phyloP scores from a whole-genome alignment of 2,888 invertebrate genomes.

The Erebia epiphron region DNA sequence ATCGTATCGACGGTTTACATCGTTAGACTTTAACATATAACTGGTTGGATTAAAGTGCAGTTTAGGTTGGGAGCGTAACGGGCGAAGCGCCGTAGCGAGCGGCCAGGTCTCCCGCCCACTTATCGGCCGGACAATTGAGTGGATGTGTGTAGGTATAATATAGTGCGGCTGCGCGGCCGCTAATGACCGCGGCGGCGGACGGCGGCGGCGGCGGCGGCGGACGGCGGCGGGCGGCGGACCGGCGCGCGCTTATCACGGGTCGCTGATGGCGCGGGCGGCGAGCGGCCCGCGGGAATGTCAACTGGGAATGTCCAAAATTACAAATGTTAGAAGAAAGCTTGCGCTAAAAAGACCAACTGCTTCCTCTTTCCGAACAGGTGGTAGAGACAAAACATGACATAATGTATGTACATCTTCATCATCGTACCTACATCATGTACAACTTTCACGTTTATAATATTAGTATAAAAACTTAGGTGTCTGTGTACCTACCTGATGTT shows the following conservation, averaged over 20 bases:
- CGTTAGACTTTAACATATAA: not conserved
- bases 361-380: no score
- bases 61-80: conserved; percentile 7
- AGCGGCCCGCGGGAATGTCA: not conserved
- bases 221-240: not conserved
- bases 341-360: no score
- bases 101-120: conserved; percentile 67
- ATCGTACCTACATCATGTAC: no score
- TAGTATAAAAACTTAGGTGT: no score
- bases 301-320: not conserved
- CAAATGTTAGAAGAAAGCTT: no score
- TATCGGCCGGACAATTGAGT: conserved; percentile 72
- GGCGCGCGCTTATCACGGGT: conserved; percentile 27
- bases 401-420: no score
- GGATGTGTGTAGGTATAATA: conserved; percentile 70
- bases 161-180: conserved; percentile 54
- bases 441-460: no score
- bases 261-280: no score
- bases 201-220: conserved; percentile 1
- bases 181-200: conserved; percentile 26
- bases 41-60: conserved; percentile 24
- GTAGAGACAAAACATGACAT: no score
- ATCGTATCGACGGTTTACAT: not conserved
- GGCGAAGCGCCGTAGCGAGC: conserved; percentile 20
- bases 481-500: no score